Evolutionary conservation across 2,888 invertebrate species (phyloP).

Genomic region (Drosophila histrio): DNA sequence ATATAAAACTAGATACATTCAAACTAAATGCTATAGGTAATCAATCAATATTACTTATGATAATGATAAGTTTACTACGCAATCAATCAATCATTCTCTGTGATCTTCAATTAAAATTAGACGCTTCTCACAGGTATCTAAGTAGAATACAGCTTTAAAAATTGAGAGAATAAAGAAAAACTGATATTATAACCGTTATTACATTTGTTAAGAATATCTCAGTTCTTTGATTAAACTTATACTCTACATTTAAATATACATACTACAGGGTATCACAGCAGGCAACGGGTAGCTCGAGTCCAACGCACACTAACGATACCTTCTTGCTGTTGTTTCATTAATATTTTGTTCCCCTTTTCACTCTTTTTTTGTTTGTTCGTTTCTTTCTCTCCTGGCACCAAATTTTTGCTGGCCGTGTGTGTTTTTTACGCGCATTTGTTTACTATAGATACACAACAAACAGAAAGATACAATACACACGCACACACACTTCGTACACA

Average conservation of each 20-base stretch:
- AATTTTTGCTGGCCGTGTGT: slow-evolving; percentile 59
- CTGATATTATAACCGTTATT: too few relatives aligned
- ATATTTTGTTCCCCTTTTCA: slow-evolving; percentile 40
- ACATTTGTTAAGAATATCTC: neutral
- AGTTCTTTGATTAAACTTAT: neutral
- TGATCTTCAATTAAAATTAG: neutral
- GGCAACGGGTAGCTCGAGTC: slow-evolving; percentile 34
- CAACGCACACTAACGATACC: slow-evolving; percentile 32
- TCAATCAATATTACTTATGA: neutral
- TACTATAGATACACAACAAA: slow-evolving; percentile 74
- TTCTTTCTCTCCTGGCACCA: slow-evolving; percentile 40
- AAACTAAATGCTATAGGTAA: neutral
- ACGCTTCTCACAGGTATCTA: neutral
- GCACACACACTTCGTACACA: slow-evolving; percentile 8
- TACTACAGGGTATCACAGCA: slow-evolving; percentile 32
- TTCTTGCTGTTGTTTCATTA: slow-evolving; percentile 56
- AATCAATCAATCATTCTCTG: neutral
- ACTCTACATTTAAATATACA: too few relatives aligned
- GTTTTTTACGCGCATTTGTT: slow-evolving; percentile 75
- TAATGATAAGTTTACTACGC: too few relatives aligned
- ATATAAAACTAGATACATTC: neutral
- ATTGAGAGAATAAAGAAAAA: too few relatives aligned
- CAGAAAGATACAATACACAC: slow-evolving; percentile 52
- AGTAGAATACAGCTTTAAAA: too few relatives aligned
- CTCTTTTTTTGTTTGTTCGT: slow-evolving; percentile 21